phyloP scores from a whole-genome alignment of 2,113 vertebrate species.

The Sander vitreus region DNA sequence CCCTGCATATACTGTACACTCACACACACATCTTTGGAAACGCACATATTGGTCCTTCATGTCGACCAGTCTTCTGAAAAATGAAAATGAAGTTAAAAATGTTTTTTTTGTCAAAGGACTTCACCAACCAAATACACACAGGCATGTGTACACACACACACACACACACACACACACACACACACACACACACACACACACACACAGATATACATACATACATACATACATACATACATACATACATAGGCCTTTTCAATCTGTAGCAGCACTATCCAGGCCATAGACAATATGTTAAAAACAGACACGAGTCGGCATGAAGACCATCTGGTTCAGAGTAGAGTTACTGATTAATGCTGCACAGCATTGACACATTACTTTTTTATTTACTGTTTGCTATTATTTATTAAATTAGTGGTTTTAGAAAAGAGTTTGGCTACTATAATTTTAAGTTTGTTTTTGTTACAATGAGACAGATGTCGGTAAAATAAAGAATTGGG shows the following conservation, averaged over 20 bases:
- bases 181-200: background rate
- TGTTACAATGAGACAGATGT: background rate
- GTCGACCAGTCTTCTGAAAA: slow-evolving; percentile 18
- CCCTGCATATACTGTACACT: background rate
- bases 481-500: background rate
- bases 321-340: slow-evolving; percentile 11
- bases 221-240: background rate
- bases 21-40: slow-evolving; percentile 1
- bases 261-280: slow-evolving; percentile 11
- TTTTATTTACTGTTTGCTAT: background rate
- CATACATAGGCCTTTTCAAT: background rate
- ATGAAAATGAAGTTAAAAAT: too few relatives aligned
- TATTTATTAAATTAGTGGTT: background rate
- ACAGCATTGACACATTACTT: background rate
- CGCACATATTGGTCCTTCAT: background rate
- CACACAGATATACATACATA: background rate
- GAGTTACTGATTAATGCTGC: background rate
- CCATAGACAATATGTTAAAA: slow-evolving; percentile 21
- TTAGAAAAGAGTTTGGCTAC: background rate
- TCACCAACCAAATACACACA: background rate
- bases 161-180: too few relatives aligned
- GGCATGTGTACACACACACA: background rate
- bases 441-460: background rate
- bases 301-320: background rate
- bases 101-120: slow-evolving; percentile 3